Conservation (phyloP, 1,140 invertebrate genomes). For the Linepithema humile region DNA sequence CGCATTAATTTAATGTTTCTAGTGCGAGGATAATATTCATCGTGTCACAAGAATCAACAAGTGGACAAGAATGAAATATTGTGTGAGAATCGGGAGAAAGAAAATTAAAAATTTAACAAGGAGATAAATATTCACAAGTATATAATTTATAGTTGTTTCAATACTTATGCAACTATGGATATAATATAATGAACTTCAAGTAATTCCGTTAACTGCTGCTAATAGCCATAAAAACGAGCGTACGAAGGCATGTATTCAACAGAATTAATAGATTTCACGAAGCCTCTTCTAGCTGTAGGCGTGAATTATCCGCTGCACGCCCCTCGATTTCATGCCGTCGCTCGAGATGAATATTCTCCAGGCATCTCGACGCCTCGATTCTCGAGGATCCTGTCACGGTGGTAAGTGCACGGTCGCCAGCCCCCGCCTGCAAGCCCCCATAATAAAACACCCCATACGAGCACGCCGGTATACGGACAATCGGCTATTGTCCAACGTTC, state of each 20-base stretch:
- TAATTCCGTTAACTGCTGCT: neutral
- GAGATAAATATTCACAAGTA: neutral
- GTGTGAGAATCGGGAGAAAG: neutral
- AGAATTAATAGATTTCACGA: conserved; percentile 64
- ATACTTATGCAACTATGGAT: neutral
- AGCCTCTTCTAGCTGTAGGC: conserved; percentile 23
- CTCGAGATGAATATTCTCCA: conserved; percentile 62
- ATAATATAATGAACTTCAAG: neutral
- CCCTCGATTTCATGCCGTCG: conserved; percentile 66
- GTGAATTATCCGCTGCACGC: conserved; percentile 68
- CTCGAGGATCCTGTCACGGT: conserved; percentile 59
- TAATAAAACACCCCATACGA: conserved; percentile 81
- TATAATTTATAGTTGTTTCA: neutral
- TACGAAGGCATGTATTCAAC: conserved; percentile 1
- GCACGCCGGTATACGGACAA: conserved; percentile 71
- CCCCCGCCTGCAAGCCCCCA: conserved; percentile 70
- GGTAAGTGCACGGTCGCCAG: conserved; percentile 47
- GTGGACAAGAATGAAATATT: no score
- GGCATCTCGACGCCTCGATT: conserved; percentile 43
- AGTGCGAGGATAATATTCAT: neutral
- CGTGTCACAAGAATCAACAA: no score
- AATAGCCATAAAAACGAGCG: conserved; percentile 52
- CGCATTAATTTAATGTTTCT: neutral
- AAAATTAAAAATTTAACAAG: neutral
- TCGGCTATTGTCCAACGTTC: conserved; percentile 75